These are phyloP conservation scores for Morpho deidamia DNA, from an alignment of 2,888 invertebrate species.

Conservation along the genomic window DNA sequence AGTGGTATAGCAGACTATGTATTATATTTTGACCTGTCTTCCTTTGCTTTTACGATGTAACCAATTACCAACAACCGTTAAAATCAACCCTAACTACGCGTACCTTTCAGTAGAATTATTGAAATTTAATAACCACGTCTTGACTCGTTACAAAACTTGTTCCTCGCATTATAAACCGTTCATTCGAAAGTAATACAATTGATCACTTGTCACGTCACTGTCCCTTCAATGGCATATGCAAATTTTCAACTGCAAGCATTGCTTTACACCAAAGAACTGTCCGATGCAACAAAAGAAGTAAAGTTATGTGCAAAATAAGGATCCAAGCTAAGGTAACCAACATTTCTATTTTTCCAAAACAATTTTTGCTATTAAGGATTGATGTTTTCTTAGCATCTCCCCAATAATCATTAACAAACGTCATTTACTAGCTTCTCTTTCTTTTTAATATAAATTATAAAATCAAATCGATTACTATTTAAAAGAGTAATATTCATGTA, in stretches of 20 bases:
- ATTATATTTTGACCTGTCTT: no score
- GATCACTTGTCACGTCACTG: conserved; percentile 67
- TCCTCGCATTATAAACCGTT: conserved; percentile 47
- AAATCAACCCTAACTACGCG: conserved; percentile 22
- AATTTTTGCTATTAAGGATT: no score
- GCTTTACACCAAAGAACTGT: background rate
- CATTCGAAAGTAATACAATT: conserved; percentile 61
- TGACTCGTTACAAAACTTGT: conserved; percentile 34
- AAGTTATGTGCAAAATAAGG: background rate
- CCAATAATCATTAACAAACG: no score
- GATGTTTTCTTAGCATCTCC: no score
- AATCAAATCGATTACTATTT: no score
- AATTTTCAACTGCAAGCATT: conserved; percentile 31
- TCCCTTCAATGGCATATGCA: conserved; percentile 38
- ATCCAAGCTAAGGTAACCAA: background rate
- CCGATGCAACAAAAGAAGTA: background rate
- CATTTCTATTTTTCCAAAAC: no score
- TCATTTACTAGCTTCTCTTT: no score
- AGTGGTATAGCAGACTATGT: no score
- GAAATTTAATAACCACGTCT: conserved; percentile 67
- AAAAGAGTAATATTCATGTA: no score
- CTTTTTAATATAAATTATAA: no score
- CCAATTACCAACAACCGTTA: conserved; percentile 12
- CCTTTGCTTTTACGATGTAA: conserved; percentile 6
- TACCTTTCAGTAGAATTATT: conserved; percentile 48